phyloP scores from a whole-genome alignment of 2,888 invertebrate species.

The Heterodera filipjevi region DNA sequence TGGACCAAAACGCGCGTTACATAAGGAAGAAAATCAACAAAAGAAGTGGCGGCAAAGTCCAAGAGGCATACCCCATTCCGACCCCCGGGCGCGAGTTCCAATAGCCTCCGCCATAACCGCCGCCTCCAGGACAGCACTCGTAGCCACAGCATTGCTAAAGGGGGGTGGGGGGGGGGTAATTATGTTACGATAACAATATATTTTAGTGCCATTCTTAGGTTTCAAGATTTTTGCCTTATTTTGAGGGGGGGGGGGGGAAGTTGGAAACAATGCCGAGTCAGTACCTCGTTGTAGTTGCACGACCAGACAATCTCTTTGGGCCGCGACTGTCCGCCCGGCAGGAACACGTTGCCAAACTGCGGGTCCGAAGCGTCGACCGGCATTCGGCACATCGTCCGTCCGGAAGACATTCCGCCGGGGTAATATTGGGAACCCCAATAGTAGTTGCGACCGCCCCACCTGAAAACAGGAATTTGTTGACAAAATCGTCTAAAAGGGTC shows the following conservation, averaged over 20 bases:
- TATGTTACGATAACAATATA: no score
- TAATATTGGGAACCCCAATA: slow-evolving; percentile 62
- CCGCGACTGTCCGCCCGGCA: slow-evolving; percentile 60
- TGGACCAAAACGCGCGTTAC: not conserved
- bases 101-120: slow-evolving; percentile 36
- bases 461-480: no score
- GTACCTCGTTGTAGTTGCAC: slow-evolving; percentile 56
- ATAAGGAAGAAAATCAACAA: not conserved
- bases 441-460: slow-evolving; percentile 60
- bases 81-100: slow-evolving; percentile 21
- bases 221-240: no score
- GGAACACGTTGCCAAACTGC: slow-evolving; percentile 61
- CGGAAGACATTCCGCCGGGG: slow-evolving; percentile 39
- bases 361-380: slow-evolving; percentile 57
- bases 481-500: no score
- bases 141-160: slow-evolving; percentile 56
- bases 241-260: not conserved
- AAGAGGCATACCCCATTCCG: slow-evolving; percentile 38
- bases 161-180: not conserved
- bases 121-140: slow-evolving; percentile 56
- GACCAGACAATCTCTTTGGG: slow-evolving; percentile 64
- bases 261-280: not conserved
- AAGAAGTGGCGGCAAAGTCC: slow-evolving; percentile 17
- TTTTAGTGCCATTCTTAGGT: no score
- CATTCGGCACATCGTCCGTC: slow-evolving; percentile 59